These are phyloP conservation scores for Cryptocheilus praepositus DNA, from an alignment of 2,888 invertebrate genomes.

Conservation along the genomic window DNA sequence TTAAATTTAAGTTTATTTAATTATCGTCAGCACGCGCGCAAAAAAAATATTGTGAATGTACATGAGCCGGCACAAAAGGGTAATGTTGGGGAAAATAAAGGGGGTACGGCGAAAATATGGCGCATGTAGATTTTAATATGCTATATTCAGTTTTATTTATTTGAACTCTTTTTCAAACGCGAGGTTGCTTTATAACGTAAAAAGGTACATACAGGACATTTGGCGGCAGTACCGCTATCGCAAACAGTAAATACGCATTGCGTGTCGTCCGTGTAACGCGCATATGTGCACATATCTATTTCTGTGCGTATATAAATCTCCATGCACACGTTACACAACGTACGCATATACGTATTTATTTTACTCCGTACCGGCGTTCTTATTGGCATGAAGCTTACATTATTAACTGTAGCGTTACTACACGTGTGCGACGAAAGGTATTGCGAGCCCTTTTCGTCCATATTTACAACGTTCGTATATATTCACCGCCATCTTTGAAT, in stretches of 20 bases:
- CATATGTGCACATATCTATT: neutral
- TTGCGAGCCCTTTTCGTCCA: slow-evolving; percentile 10
- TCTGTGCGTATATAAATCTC: too few species aligned
- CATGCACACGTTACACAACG: neutral
- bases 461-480: slow-evolving; percentile 20
- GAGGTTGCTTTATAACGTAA: slow-evolving; percentile 51
- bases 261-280: neutral
- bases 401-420: slow-evolving; percentile 7
- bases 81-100: too few species aligned
- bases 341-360: slow-evolving; percentile 10
- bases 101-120: too few species aligned
- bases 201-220: slow-evolving; percentile 57
- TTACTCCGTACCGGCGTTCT: slow-evolving; percentile 13
- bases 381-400: slow-evolving; percentile 9
- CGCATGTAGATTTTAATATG: neutral
- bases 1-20: too few species aligned
- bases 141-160: slow-evolving; percentile 46
- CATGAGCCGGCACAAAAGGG: too few species aligned
- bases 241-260: slow-evolving; percentile 1
- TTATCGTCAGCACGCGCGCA: too few species aligned
- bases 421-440: slow-evolving; percentile 8
- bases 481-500: neutral
- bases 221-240: slow-evolving; percentile 8
- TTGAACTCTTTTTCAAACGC: slow-evolving; percentile 45
- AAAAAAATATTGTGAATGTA: too few species aligned